Base-by-base conservation (phyloP, 2,113 vertebrate species). In the Scomber japonicus region DNA sequence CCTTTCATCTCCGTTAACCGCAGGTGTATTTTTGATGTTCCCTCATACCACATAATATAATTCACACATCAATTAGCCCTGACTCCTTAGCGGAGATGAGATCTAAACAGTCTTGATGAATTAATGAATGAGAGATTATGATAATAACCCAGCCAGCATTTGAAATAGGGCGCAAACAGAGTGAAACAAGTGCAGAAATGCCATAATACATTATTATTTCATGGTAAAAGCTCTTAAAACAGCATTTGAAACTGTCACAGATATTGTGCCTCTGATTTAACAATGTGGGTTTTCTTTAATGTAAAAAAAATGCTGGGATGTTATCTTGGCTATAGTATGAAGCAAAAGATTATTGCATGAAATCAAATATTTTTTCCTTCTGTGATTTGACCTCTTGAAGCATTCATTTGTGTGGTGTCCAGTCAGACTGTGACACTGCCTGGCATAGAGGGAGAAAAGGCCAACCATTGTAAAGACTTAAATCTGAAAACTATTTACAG, bases 401-500 rank as follows among this genome's bases (percentile, higher is more conserved):
- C 51, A 65, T 17, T 56, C 5, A 27, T 66, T 55, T 56, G 27
- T 48, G 0, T 27, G n/a, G 9, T 54, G 46, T 46, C 64, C 62
- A 17, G 67, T 65, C 30, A 46, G 75, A 19, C 68, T 75, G 54
- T 7, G 59, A 31, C 14, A 6, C 19, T 14, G 61, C n/a, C 75
- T 7, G 67, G 19, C 73, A 61, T 63, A 31, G 57, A 35, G 24
- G 24, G 56, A 51, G 19, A 44, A 66, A 77, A 78, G 51, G 27
- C 53, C 30, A 35, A n/a, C 51, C 66, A 31, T 35, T 19, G 1
- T 74, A 68, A 79, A 56, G 50, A 75, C 78, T 71, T 16, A n/a
- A 54, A 80, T 75, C 27, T 35, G 15, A 81, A 83, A 85, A 82
- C 57, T 80, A 84, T 87, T 82, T 81, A 63, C 80, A 83, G 78